Evolutionary conservation across 2,797 vertebrate genomes (phyloP).

Genomic region (Hafferia zeledoni): DNA sequence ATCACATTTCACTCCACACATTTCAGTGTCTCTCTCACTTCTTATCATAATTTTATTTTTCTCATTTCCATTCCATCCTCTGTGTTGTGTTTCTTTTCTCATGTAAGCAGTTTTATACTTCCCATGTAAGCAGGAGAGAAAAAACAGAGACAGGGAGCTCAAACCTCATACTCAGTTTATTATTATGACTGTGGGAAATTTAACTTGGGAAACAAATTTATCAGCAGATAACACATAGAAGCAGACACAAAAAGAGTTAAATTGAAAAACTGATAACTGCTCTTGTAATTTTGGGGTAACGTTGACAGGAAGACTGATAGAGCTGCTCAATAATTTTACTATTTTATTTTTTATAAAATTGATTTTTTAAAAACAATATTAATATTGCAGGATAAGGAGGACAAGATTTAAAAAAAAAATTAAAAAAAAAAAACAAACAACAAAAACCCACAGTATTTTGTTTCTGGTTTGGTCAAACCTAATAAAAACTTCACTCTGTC

Average conservation of each 20-base stretch:
- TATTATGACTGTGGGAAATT: background rate
- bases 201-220: background rate
- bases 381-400: background rate
- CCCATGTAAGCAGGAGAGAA: background rate
- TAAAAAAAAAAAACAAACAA: too few species aligned
- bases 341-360: background rate
- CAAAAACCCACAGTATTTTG: background rate
- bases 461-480: background rate
- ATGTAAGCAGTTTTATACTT: background rate
- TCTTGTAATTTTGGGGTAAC: background rate
- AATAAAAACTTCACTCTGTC: conserved; percentile 22
- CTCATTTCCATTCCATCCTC: background rate
- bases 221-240: background rate
- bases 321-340: background rate
- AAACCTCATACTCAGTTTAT: background rate
- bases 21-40: background rate
- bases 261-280: background rate
- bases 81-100: background rate
- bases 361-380: background rate
- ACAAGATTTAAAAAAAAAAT: background rate
- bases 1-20: background rate
- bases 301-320: background rate
- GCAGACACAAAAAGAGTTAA: background rate
- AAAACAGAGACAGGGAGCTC: background rate
- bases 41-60: background rate